These are phyloP conservation scores for Lypha dubia DNA, from an alignment of 2,888 invertebrate genomes.

Conservation along the genomic window DNA sequence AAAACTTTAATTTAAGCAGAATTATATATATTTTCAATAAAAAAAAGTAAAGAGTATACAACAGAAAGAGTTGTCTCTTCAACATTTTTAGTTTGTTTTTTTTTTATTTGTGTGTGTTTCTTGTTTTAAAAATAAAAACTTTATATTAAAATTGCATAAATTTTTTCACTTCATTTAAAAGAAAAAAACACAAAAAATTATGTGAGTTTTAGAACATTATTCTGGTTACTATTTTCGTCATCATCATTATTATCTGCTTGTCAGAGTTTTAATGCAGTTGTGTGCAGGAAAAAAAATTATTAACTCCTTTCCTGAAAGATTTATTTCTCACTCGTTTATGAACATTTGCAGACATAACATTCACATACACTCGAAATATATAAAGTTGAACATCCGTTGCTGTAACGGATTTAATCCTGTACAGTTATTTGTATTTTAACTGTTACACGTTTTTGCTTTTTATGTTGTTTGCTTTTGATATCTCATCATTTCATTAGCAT, in stretches of 20 bases:
- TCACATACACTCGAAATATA: neutral
- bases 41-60: neutral
- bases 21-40: conserved; percentile 19
- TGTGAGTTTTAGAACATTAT: neutral
- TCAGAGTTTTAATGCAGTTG: conserved; percentile 20
- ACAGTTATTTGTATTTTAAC: neutral
- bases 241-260: neutral
- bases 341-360: neutral
- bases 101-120: conserved; percentile 6
- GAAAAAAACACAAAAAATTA: too few relatives aligned
- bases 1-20: conserved; percentile 38
- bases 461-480: neutral
- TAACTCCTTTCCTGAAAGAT: conserved; percentile 11
- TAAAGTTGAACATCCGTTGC: conserved; percentile 30
- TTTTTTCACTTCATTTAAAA: conserved; percentile 29
- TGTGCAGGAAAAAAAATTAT: neutral
- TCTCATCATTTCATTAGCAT: neutral
- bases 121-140: conserved; percentile 23
- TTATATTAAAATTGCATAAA: conserved; percentile 14
- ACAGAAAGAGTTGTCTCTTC: conserved; percentile 44
- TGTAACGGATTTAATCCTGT: neutral
- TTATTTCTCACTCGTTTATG: neutral
- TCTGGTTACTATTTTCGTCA: conserved; percentile 17
- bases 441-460: conserved; percentile 26
- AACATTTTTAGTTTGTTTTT: conserved; percentile 27